Evolutionary conservation across 2,797 vertebrate genomes (phyloP).

Genomic region (Miichthys miiuy): DNA sequence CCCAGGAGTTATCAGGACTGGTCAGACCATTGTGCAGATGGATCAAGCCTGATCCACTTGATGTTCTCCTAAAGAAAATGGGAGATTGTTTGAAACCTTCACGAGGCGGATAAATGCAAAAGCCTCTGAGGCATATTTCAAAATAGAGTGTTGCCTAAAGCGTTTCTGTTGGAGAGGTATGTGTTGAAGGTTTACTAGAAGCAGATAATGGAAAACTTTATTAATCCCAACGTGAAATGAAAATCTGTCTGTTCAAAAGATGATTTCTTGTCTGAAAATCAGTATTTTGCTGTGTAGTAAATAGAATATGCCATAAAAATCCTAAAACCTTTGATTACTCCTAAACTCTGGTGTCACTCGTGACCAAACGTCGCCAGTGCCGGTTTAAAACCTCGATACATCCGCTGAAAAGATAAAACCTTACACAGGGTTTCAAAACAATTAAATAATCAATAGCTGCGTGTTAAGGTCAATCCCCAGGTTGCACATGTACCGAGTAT

Average conservation of each 20-base stretch:
- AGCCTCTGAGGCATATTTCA: slow-evolving; percentile 1
- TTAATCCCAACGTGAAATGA: background rate
- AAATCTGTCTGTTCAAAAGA: background rate
- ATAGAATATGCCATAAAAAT: background rate
- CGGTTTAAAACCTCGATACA: slow-evolving; percentile 4
- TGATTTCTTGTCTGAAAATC: background rate
- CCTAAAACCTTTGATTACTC: background rate
- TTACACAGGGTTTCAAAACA: background rate
- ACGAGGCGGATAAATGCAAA: background rate
- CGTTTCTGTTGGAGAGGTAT: background rate
- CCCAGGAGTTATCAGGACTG: background rate
- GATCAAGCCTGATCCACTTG: background rate
- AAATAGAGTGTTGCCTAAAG: background rate
- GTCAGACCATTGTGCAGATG: background rate
- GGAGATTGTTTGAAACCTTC: slow-evolving; percentile 2
- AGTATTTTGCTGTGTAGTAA: background rate
- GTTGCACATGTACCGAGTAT: background rate
- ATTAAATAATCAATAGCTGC: background rate
- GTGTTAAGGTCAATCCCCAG: background rate
- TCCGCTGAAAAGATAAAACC: slow-evolving; percentile 12
- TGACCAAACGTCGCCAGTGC: background rate
- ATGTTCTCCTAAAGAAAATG: slow-evolving; percentile 7
- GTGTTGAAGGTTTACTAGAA: slow-evolving; percentile 2
- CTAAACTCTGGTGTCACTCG: background rate
- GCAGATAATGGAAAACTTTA: background rate